Conservation (phyloP, 2,797 vertebrate species). For the Nyctibius grandis region DNA sequence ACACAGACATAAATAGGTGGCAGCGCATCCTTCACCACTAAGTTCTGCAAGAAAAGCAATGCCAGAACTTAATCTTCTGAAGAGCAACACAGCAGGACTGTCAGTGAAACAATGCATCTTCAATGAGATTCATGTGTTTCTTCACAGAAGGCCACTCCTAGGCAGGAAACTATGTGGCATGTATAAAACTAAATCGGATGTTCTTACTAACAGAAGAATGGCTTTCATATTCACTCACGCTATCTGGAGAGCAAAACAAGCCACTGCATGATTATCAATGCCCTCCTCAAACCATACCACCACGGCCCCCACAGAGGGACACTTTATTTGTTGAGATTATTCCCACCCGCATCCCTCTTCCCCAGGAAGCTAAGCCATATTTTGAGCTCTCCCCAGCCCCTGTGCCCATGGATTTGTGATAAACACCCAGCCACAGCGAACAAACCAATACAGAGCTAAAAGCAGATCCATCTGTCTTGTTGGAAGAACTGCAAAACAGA, state of each 20-base stretch:
- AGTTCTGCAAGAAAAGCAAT: background rate
- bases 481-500: background rate
- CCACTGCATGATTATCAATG: background rate
- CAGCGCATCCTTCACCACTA: background rate
- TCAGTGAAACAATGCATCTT: background rate
- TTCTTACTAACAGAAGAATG: background rate
- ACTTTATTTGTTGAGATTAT: background rate
- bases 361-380: background rate
- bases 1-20: background rate
- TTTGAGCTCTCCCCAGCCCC: background rate
- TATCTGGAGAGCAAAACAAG: background rate
- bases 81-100: background rate
- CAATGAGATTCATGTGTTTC: background rate
- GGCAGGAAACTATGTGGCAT: background rate
- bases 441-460: background rate
- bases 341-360: fast-evolving
- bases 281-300: background rate
- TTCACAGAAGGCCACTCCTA: background rate
- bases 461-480: background rate
- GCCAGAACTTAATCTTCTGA: background rate
- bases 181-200: background rate
- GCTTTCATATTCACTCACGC: background rate
- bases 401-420: background rate
- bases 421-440: background rate
- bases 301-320: background rate